A percentile compares a stretch with the other conserved stretches of the same genome.
phyloP scores from a whole-genome alignment of 2,113 vertebrate species.

The Channa argus region DNA sequence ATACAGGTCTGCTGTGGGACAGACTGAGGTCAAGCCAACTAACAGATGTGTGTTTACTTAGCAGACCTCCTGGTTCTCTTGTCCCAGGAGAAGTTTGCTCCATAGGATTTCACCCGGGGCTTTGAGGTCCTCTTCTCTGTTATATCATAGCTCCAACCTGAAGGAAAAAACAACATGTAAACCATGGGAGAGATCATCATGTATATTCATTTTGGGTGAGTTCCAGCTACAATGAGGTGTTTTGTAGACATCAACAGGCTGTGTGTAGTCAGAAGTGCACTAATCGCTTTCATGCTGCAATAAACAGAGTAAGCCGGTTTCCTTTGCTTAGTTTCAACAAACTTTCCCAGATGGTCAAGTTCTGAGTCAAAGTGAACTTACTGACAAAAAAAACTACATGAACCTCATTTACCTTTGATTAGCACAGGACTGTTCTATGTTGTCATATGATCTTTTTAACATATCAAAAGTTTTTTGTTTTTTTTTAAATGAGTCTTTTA shows the following conservation, averaged over 20 bases:
- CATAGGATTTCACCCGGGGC: slow-evolving; percentile 96
- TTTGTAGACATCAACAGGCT: slow-evolving; percentile 68
- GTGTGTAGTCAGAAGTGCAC: slow-evolving; percentile 63
- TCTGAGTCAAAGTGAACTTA: slow-evolving; percentile 44
- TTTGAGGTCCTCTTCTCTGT: slow-evolving; percentile 91
- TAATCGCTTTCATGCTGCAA: slow-evolving; percentile 70
- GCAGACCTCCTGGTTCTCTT: slow-evolving; percentile 96
- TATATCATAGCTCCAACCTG: slow-evolving; percentile 96
- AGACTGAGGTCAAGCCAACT: slow-evolving; percentile 58
- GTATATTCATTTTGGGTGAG: slow-evolving; percentile 59
- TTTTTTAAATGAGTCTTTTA: too few species aligned
- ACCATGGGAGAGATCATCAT: slow-evolving; percentile 47
- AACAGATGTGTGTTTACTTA: slow-evolving; percentile 87
- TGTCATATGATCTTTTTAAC: slow-evolving; percentile 1
- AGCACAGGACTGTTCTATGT: too few species aligned
- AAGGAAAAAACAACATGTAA: slow-evolving; percentile 67
- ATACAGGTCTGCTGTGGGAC: slow-evolving; percentile 61
- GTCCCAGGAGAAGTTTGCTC: slow-evolving; percentile 98
- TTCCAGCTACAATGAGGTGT: slow-evolving; percentile 74
- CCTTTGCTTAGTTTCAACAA: slow-evolving; percentile 70
- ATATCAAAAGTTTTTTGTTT: background rate
- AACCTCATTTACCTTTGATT: background rate
- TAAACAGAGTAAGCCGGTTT: slow-evolving; percentile 72
- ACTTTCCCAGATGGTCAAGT: slow-evolving; percentile 67
- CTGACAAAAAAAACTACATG: slow-evolving; percentile 16